Evolutionary conservation across 2,113 vertebrate species (phyloP), one percentile per base, ranked within the genome.

Genomic region (Trachemys scripta): DNA sequence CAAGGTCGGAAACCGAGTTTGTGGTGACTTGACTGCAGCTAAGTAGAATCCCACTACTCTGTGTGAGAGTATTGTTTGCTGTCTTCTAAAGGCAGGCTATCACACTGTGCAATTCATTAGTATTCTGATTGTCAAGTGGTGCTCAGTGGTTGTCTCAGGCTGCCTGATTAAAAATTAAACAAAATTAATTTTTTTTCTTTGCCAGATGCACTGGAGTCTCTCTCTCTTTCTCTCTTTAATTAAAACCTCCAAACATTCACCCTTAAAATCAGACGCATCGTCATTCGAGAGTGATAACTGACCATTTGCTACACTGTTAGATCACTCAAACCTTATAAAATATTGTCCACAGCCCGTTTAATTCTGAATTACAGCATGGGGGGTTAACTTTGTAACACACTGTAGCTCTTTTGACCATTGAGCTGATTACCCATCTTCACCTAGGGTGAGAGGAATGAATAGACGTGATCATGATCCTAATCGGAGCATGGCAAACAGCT

Each of bases 111-210:
- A 95, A 89, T 94, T 98, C 97, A 98, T 98, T 97, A 97, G 96
- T 95, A 97, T 97, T 97, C 97, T 95, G 96, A 97, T 88, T 96
- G 94, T 89, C 95, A 96, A 97, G 97, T 89, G 94, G 80, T 81
- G 81, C 96, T 96, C 95, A 90, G 95, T 96, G 94, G 95, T 97
- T 95, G 95, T 97, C 92, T 95, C 87, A 47, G 87, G 84, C 94
- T 96, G 92, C 76, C 96, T 98, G 97, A 98, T 98, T 97, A 97
- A 98, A 98, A 97, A 97, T 96, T 97, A 97, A 97, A 97, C 92
- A 97, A 97, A 95, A 97, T 97, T 97, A 97, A 83, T 97, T 96
- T 96, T 96, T 69, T 93, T 90, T 69, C 82, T 88, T 91, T 96
- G 94, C 92, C 97, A 97, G 93, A 96, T 96, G 94, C 69, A 95